Base-by-base conservation (phyloP, 2,888 invertebrate species). In the Stenodera caucasica region DNA sequence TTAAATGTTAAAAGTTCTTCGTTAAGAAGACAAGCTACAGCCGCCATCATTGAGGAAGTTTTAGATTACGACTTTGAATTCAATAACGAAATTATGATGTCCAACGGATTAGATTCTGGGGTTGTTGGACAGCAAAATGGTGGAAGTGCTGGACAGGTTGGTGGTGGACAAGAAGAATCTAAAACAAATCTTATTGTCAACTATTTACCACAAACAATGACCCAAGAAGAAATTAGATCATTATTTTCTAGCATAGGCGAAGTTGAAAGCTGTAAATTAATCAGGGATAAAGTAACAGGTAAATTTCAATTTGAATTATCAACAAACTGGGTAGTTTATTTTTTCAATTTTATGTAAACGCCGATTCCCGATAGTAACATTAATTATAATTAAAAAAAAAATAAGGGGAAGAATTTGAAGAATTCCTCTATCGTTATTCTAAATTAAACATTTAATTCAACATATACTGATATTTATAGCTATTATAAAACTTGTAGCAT, bases 121-220 rank as follows among this genome's bases (percentile, higher is more conserved):
- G 80, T 81, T 69, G 84, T 86, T 71, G 91, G 92, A 81, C 91
- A 92, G 83, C 93, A 92, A 81, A 92, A 92, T 82, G 94, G 93
- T 80, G 86, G 90, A 78, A 83, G 83, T 65, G 82, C 82, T 70
- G 81, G 83, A 66, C 80, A 78, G 68, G 78, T 76, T 56, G 79
- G 83, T 55, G 82, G 83, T 49, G 91, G 91, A 78, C 88, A 90
- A 77, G 92, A 93, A 83, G 96, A 96, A 85, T 94, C 94, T 76
- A 94, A 96, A 85, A 99, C 98, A 74, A 99, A 99, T 85, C 89
- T 99, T 73, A 99, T 99, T 82, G 98, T 99, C 78, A 99, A 99
- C 85, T 99, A 99, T 83, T 87, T 99, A 82, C 99, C 99, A 66
- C 99, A 99, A 85, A 97, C 94, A 74, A 99, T 99, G 99, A 96